Evolutionary conservation across 2,113 vertebrate species (phyloP).

Genomic region (Brachypodius melanocephalos): DNA sequence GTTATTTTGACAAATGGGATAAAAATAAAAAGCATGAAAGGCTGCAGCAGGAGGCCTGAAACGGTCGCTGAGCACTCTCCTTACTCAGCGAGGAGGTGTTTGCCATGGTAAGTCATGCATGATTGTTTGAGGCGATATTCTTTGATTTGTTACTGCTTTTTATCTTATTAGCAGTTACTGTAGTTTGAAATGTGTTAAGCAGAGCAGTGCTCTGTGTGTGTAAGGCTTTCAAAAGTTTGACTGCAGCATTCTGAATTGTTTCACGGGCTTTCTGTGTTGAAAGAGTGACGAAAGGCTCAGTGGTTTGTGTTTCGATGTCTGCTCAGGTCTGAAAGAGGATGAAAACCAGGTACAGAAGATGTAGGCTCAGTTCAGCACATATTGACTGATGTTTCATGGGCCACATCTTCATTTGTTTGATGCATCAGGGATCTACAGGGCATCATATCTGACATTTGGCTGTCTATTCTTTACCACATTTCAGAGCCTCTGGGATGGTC

Average conservation of each 20-base stretch:
- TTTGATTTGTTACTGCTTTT: constrained; percentile 22
- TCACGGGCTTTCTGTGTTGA: neutral
- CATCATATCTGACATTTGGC: neutral
- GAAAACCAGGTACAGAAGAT: neutral
- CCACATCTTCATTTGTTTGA: neutral
- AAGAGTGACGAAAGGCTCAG: neutral
- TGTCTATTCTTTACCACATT: neutral
- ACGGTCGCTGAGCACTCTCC: neutral
- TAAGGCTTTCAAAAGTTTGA: neutral
- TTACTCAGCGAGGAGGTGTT: neutral
- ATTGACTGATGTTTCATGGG: neutral
- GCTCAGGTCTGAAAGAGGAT: neutral
- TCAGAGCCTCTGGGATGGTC: neutral
- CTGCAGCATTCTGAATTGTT: neutral
- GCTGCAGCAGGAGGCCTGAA: neutral
- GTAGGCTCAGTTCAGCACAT: neutral
- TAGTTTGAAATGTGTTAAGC: neutral
- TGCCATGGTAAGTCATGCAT: neutral
- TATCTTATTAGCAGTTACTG: neutral
- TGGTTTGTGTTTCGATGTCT: neutral
- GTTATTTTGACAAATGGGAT: constrained; percentile 44
- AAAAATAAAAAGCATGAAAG: constrained; percentile 45
- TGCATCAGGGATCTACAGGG: neutral
- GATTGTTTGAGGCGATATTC: neutral
- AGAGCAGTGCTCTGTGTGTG: neutral